A percentile compares a stretch with the other conserved stretches of the same genome.
Conservation (phyloP, 2,113 vertebrate species). For the Lophura nycthemera region DNA sequence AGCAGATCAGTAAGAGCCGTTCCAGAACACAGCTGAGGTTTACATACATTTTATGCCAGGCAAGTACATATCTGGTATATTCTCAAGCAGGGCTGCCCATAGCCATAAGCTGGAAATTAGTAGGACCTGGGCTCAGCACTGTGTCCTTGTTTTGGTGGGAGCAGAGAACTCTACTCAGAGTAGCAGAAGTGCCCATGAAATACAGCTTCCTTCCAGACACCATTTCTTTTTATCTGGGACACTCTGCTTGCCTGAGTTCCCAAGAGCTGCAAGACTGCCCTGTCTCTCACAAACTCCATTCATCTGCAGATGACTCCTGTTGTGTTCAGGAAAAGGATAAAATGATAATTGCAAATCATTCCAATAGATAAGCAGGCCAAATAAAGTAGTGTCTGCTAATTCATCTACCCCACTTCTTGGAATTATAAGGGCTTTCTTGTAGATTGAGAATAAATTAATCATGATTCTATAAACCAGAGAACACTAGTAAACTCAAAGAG, state of each 20-base stretch:
- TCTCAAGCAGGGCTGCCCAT: neutral
- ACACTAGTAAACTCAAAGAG: constrained; percentile 60
- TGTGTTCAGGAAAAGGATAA: neutral
- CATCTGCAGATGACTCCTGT: neutral
- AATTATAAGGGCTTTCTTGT: constrained; percentile 64
- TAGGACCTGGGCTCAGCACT: rapidly evolving
- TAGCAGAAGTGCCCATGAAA: neutral
- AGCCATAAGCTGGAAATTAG: neutral
- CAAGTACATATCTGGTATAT: rapidly evolving
- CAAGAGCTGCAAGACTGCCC: neutral
- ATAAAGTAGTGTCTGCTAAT: constrained; percentile 46
- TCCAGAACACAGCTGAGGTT: neutral
- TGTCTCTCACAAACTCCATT: neutral
- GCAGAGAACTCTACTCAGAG: neutral
- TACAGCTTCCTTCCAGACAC: neutral
- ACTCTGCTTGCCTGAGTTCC: neutral
- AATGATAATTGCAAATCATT: constrained; percentile 41
- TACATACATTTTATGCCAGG: rapidly evolving
- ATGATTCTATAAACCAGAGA: constrained; percentile 65
- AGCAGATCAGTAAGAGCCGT: neutral
- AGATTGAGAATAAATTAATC: constrained; percentile 72
- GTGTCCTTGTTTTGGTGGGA: neutral
- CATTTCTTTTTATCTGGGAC: neutral
- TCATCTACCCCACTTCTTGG: constrained; percentile 59
- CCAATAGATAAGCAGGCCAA: constrained; percentile 26